phyloP scores from a whole-genome alignment of 2,888 invertebrate species.

The Ephialtes manifestator region DNA sequence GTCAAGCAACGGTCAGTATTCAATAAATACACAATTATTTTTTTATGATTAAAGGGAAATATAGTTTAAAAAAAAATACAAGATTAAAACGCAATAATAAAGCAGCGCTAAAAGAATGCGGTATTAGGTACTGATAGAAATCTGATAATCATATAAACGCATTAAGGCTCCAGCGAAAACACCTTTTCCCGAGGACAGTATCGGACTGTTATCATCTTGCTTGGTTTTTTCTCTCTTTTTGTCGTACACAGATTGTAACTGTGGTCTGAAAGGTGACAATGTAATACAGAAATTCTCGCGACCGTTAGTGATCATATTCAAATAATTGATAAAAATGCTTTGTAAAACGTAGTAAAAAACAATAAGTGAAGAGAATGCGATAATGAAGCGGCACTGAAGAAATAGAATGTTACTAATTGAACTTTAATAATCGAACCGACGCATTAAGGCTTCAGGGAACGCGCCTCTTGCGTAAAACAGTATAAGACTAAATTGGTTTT shows the following conservation, averaged over 20 bases:
- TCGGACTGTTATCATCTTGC: slow-evolving; percentile 19
- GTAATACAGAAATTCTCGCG: background rate
- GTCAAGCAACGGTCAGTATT: background rate
- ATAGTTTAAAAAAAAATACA: too few relatives aligned
- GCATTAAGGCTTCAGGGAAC: too few relatives aligned
- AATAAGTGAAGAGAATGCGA: background rate
- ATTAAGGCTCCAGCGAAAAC: background rate
- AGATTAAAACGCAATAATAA: background rate
- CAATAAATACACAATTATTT: background rate
- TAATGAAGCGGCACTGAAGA: background rate
- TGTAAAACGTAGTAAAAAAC: background rate
- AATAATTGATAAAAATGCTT: background rate
- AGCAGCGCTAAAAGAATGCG: background rate
- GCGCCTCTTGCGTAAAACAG: too few relatives aligned
- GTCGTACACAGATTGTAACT: background rate
- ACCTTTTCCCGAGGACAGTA: background rate
- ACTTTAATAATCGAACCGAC: too few relatives aligned
- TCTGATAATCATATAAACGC: background rate
- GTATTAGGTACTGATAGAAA: background rate
- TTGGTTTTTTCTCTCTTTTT: background rate
- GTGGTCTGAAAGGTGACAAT: background rate
- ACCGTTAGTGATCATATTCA: background rate
- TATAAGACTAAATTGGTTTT: too few relatives aligned
- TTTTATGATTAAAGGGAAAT: background rate
- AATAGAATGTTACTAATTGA: too few relatives aligned